These are phyloP conservation scores for Micromussa lordhowensis DNA, from an alignment of 92 coral and sea anemone genomes.

Conservation along the genomic window DNA sequence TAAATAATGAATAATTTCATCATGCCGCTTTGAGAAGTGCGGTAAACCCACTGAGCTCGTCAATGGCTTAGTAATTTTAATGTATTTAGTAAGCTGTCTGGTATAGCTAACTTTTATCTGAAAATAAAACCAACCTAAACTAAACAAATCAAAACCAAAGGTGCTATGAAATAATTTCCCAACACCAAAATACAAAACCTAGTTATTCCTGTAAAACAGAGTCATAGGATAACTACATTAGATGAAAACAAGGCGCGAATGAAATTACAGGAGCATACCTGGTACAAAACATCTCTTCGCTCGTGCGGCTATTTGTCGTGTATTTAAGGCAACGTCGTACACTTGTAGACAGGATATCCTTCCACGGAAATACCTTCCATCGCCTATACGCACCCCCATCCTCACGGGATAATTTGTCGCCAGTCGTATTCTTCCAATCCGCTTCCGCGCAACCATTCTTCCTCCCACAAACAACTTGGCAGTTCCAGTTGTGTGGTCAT, in stretches of 20 bases:
- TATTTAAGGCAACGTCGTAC: slow-evolving; percentile 68
- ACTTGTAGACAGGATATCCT: slow-evolving; percentile 84
- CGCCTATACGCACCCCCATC: slow-evolving; percentile 74
- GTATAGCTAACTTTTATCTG: no score
- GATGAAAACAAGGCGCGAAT: background rate
- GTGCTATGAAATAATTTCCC: no score
- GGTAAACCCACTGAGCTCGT: no score
- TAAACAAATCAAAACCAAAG: no score
- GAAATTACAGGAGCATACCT: slow-evolving; percentile 36
- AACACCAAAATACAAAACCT: no score
- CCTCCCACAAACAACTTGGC: slow-evolving; percentile 77
- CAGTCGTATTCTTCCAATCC: slow-evolving; percentile 65
- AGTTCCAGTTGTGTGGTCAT: slow-evolving; percentile 72
- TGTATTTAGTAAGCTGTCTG: no score
- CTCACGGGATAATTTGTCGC: slow-evolving; percentile 82
- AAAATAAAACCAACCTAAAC: no score
- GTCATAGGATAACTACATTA: no score
- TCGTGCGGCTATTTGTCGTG: slow-evolving; percentile 71
- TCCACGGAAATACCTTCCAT: slow-evolving; percentile 78
- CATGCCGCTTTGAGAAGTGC: no score
- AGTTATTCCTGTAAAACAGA: no score
- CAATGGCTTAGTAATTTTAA: no score
- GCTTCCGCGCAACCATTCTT: slow-evolving; percentile 60
- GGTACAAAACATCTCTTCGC: slow-evolving; percentile 66
- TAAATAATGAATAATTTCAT: no score